Evolutionary conservation across 2,797 vertebrate genomes (phyloP), one percentile per base, ranked within the genome.

Genomic region (Rhinella marina): DNA sequence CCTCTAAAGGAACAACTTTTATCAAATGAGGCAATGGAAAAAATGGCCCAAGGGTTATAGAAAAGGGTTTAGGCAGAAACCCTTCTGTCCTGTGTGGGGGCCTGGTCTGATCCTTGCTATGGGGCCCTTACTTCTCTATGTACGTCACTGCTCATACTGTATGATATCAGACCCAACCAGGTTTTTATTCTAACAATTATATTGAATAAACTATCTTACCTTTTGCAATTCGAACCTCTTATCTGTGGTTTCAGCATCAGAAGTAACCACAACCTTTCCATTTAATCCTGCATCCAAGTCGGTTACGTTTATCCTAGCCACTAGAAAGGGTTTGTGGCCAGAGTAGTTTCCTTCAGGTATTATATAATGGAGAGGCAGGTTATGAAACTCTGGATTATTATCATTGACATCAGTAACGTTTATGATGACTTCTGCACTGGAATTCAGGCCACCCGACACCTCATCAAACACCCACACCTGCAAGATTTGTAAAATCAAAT

Each of bases 401-500:
- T 97, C 96, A 0, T 96, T 97, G 91, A 95, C 90, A 81, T 97
- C 96, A 90, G 94, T 90, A 89, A 96, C 82, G 1, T 90, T 94
- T 92, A 97, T 82, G 85, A 92, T 93, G 86, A 96, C 89, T 89
- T 93, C 86, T 76, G 95, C 92, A 0, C 94, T 95, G 84, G 95
- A 91, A n/a, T 7, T 95, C 50, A 95, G 92, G 2, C 95, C 94
- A 1, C 91, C 87, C 0, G 0, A 81, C 17, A 85, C 68, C 32
- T 92, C 93, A 92, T 96, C 96, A 87, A 95, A 94, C 16, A 95
- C 96, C 89, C 93, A 91, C 9, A 96, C 93, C 96, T 96, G 88
- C 23, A 90, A 90, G 87, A 90, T 3, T 57, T 14, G 23, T 10
- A 11, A 75, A 25, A 54, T 54, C n/a, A 70, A 54, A 54, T 27